Evolutionary conservation across 1,140 invertebrate genomes (phyloP).

Genomic region (Hormaphis cornu): DNA sequence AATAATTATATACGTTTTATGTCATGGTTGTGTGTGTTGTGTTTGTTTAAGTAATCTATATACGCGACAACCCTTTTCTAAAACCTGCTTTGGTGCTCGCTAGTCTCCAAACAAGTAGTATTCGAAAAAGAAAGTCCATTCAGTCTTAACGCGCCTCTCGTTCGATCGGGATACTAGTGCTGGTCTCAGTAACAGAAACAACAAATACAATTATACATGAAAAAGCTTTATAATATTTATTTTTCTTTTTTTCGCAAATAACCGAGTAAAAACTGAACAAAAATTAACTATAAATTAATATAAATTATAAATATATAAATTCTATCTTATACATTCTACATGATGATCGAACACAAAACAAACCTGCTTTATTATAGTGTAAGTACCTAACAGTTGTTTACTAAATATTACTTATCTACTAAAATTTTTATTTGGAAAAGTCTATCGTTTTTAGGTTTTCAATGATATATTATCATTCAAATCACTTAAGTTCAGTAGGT

Average conservation of each 20-base stretch:
- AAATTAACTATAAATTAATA: not conserved
- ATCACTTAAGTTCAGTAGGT: too few relatives aligned
- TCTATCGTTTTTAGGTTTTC: too few relatives aligned
- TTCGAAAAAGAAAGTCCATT: slow-evolving; percentile 22
- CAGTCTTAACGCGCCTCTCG: slow-evolving; percentile 19
- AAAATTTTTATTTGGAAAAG: too few relatives aligned
- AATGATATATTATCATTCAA: too few relatives aligned
- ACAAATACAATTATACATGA: too few relatives aligned
- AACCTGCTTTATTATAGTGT: not conserved
- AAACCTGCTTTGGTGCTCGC: not conserved
- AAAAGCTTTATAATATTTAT: too few relatives aligned
- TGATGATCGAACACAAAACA: not conserved
- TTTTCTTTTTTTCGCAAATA: too few relatives aligned
- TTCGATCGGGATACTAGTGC: not conserved
- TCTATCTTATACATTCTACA: not conserved
- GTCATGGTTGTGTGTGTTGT: not conserved
- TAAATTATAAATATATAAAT: not conserved
- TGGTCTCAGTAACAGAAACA: not conserved
- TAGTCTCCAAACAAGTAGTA: not conserved
- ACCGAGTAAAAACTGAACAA: not conserved
- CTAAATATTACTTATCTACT: too few relatives aligned
- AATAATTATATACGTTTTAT: not conserved
- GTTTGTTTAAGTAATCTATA: not conserved
- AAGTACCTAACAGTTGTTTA: slow-evolving; percentile 7
- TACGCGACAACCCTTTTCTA: not conserved